phyloP scores from a whole-genome alignment of 2,888 invertebrate genomes.

The Biston betularia region DNA sequence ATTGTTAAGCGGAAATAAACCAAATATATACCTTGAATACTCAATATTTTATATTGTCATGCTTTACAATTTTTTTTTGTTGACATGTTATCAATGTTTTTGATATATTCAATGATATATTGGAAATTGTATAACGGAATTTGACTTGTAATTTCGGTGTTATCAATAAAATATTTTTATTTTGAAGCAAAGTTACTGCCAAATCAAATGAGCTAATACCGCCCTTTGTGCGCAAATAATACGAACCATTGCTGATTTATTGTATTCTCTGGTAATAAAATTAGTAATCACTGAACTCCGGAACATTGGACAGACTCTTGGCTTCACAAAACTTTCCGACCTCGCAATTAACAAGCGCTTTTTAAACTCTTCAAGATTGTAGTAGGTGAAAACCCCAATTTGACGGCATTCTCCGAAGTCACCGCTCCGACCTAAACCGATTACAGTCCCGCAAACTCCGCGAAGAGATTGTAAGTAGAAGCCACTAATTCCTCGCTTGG shows the following conservation, averaged over 20 bases:
- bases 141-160: too few relatives aligned
- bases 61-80: too few relatives aligned
- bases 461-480: slow-evolving; percentile 39
- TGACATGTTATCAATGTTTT: too few relatives aligned
- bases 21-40: too few relatives aligned
- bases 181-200: too few relatives aligned
- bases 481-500: slow-evolving; percentile 43
- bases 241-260: not conserved
- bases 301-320: slow-evolving; percentile 10
- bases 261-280: not conserved
- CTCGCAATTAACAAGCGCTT: slow-evolving; percentile 36
- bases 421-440: slow-evolving; percentile 26
- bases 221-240: too few relatives aligned
- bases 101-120: too few relatives aligned
- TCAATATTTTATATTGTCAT: too few relatives aligned
- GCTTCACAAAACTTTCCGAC: slow-evolving; percentile 9
- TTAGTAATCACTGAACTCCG: slow-evolving; percentile 5
- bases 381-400: slow-evolving; percentile 24
- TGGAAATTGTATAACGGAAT: too few relatives aligned
- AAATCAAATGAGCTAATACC: too few relatives aligned
- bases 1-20: too few relatives aligned
- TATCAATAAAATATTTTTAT: too few relatives aligned
- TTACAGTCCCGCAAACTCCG: slow-evolving; percentile 36
- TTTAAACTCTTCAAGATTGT: slow-evolving; percentile 26
- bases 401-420: slow-evolving; percentile 33